Evolutionary conservation across 2,888 invertebrate genomes (phyloP).

Genomic region (Cosmopolites sordidus): DNA sequence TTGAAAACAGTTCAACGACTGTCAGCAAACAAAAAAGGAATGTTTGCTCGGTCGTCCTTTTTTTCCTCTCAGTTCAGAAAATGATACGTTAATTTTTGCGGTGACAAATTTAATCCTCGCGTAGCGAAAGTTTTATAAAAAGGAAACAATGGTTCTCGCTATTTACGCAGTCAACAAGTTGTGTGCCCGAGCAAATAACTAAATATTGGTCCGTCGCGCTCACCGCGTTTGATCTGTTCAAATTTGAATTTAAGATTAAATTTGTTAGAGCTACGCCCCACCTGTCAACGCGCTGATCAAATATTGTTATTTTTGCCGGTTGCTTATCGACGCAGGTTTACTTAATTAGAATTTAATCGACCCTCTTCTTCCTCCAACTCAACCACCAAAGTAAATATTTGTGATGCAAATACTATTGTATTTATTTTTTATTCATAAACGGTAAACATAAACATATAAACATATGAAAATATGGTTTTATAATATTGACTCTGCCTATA

Average conservation of each 20-base stretch:
- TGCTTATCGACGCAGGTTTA: constrained; percentile 18
- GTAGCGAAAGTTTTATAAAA: constrained; percentile 33
- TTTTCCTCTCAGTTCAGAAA: too few species aligned
- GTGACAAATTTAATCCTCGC: constrained; percentile 21
- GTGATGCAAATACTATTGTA: not conserved
- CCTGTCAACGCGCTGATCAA: constrained; percentile 46
- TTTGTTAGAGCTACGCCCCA: constrained; percentile 43
- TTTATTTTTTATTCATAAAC: not conserved
- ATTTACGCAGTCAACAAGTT: constrained; percentile 51
- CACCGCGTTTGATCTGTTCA: constrained; percentile 49
- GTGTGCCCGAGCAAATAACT: constrained; percentile 50
- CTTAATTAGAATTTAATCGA: constrained; percentile 13
- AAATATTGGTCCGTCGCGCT: constrained; percentile 50
- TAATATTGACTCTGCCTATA: too few species aligned
- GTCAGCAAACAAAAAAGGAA: too few species aligned
- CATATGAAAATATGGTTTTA: too few species aligned
- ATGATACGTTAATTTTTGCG: constrained; percentile 5
- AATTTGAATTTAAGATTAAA: constrained; percentile 52
- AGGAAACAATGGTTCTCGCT: constrained; percentile 45
- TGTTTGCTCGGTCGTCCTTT: too few species aligned
- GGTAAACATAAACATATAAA: too few species aligned
- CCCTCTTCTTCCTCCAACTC: not conserved
- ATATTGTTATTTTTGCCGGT: constrained; percentile 47
- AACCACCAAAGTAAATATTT: not conserved
- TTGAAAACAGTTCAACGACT: too few species aligned